A percentile compares a stretch with the other conserved stretches of the same genome.
Conservation (phyloP, 2,797 vertebrate genomes). For the Hemibagrus guttatus region DNA sequence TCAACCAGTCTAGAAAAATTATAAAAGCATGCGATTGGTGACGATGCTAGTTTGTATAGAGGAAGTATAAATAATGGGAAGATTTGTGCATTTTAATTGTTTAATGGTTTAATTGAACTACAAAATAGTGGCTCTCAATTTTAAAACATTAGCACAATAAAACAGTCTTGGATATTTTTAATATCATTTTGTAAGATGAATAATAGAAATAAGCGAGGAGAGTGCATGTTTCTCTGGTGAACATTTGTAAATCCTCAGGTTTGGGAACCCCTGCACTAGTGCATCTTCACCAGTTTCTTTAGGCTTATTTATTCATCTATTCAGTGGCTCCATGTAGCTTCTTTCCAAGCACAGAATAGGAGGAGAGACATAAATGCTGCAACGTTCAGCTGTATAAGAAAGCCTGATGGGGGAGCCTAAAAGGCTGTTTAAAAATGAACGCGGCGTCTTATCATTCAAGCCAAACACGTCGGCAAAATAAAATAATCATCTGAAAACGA, state of each 20-base stretch:
- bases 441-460: slow-evolving; percentile 61
- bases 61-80: neutral
- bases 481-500: slow-evolving; percentile 72
- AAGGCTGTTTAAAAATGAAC: slow-evolving; percentile 73
- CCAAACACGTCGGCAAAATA: slow-evolving; percentile 69
- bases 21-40: neutral
- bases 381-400: slow-evolving; percentile 65
- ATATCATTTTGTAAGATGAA: neutral
- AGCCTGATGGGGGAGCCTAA: slow-evolving; percentile 60
- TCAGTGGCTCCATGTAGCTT: neutral
- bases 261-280: neutral
- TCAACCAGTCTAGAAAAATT: neutral
- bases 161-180: neutral
- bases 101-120: neutral
- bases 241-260: no score
- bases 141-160: neutral
- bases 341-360: slow-evolving; percentile 55
- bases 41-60: neutral
- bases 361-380: slow-evolving; percentile 63
- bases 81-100: neutral
- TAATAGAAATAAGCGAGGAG: neutral
- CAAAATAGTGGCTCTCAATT: neutral
- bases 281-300: neutral
- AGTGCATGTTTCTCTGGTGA: neutral
- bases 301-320: neutral